Base-by-base conservation (phyloP, 2,888 invertebrate genomes). In the Amblyjoppa proteus region DNA sequence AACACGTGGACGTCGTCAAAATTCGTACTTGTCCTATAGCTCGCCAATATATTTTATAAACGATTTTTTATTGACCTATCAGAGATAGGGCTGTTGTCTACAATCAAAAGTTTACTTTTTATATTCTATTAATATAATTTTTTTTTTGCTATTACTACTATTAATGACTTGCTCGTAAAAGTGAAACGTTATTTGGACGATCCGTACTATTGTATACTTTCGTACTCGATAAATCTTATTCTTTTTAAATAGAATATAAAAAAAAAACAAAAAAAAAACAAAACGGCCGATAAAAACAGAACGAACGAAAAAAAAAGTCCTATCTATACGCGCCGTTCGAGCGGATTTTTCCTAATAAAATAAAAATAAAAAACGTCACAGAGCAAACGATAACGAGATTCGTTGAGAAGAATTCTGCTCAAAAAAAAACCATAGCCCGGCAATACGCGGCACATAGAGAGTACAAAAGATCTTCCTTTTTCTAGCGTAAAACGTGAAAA, bases 31-130 rank as follows among this genome's bases (percentile, higher is more conserved):
- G 84, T 87, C 87, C 86, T 81, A 83, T 87, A 90, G 31, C 84
- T 87, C 89, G 87, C 87, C 87, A 87, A 79, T 88, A 90, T 91
- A 90, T 89, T 91, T 92, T 90, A 87, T 90, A 90, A 61, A 90
- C 89, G 78, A 89, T 89, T 90, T 92, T 89, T 90, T 92, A 91
- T 90, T 73, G 88, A 90, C 91, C 91, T 92, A 92, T 91, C 90
- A 70, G 88, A 89, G 89, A 91, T 92, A 92, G 91, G 90, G 90
- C 88, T 92, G 92, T 93, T 92, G 90, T 89, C 90, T 89, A 86
- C 90, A 89, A 91, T 93, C 89, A 87, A 92, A 91, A 91, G 91
- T 92, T 91, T 92, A 92, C 89, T 92, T 92, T 88, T 91, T 92
- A 90, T 92, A 87, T 86, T 88, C 87, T 86, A 88, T 76, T 89